Conservation (phyloP, 2,797 vertebrate species). For the Poecilia picta region DNA sequence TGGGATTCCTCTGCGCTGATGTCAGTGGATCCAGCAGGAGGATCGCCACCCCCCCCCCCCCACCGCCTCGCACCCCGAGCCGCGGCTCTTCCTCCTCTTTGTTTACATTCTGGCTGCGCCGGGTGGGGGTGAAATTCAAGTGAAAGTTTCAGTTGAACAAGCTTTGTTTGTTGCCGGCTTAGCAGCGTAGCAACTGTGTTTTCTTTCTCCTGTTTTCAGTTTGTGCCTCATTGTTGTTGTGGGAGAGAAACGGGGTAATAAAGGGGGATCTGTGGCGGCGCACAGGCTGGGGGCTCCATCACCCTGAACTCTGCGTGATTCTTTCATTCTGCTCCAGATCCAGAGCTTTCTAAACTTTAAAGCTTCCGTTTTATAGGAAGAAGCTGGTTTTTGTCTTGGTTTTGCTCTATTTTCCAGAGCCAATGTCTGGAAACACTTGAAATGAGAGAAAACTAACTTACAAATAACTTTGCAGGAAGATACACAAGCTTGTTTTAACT, state of each 20-base stretch:
- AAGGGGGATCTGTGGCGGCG: constrained; percentile 32
- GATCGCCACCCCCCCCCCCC: constrained; percentile 24
- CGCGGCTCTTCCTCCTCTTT: constrained; percentile 50
- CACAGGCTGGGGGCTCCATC: background rate
- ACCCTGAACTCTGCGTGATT: background rate
- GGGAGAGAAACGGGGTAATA: constrained; percentile 22
- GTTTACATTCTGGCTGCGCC: constrained; percentile 54
- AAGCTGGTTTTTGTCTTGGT: background rate
- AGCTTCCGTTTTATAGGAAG: background rate
- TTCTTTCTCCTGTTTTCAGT: constrained; percentile 8
- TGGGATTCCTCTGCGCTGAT: constrained; percentile 69
- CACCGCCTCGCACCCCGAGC: constrained; percentile 8
- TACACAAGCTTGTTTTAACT: too few relatives aligned
- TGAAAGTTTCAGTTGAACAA: constrained; percentile 33
- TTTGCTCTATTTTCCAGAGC: background rate
- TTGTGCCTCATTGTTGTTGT: constrained; percentile 41
- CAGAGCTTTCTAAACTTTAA: background rate
- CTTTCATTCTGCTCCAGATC: background rate
- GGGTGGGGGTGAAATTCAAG: constrained; percentile 35
- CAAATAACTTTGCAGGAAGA: too few relatives aligned
- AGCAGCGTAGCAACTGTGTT: constrained; percentile 57
- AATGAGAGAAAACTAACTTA: too few relatives aligned
- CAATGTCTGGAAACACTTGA: too few relatives aligned
- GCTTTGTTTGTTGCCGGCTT: constrained; percentile 58
- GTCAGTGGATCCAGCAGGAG: constrained; percentile 48